Evolutionary conservation across 2,113 vertebrate species (phyloP), one percentile per base, ranked within the genome.

Genomic region (Fregata magnificens): DNA sequence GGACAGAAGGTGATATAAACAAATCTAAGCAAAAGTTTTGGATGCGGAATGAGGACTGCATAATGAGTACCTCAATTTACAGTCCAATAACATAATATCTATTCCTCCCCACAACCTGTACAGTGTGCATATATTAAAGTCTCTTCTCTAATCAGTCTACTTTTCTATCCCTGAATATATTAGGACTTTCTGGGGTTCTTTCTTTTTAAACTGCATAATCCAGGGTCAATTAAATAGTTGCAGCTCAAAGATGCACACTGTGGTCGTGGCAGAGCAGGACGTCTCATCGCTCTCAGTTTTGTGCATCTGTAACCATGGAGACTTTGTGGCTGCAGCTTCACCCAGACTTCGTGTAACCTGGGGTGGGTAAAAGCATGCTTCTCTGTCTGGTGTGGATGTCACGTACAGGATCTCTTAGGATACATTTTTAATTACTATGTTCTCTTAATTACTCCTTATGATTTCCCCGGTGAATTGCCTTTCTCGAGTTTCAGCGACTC

Each of bases 241-340:
- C 52, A 25, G 40, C 71, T 95, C 28, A 13, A 94, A 96, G 91
- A 71, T 25, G 26, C 7, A 8, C 12, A 1, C 63, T 50, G 70
- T 72, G 49, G 47, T 63, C 5, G 3, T 42, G 80, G 73, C 87
- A 90, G 86, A 90, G 80, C 44, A 42, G 82, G 97, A 86, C 34
- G 4, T 34, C 74, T 83, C 72, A 72, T 85, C 17, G 44, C 90
- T 88, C 80, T 72, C 82, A 62, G 89, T 81, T 92, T 82, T 69
- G 86, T 95, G 92, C 96, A 95, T 97, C 82, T 94, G 98, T 98
- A 98, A 97, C 98, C 98, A 98, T 98, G 96, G 96, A 11, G 96
- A 98, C 96, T 72, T 89, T 88, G 86, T 53, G 88, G 85, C 83
- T 82, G 74, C 81, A 90, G 94, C 96, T 97, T 94, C 91, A 77